Evolutionary conservation across 2,888 invertebrate genomes (phyloP), one percentile per base, ranked within the genome.

Genomic region (Psylliodes chrysocephalus): DNA sequence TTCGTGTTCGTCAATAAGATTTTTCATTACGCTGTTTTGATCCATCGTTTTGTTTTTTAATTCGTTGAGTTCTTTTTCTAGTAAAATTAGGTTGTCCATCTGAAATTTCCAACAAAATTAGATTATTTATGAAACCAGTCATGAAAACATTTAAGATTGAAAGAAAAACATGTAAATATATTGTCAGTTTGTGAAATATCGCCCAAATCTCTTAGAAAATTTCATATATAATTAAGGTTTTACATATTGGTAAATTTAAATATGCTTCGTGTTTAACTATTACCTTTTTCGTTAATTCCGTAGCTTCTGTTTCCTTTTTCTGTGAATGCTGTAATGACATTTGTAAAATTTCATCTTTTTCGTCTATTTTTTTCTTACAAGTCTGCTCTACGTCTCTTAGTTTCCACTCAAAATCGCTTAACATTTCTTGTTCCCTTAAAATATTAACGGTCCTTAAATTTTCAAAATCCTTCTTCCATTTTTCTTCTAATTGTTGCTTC

Each of bases 361-460:
- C 90, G 66, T 86, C 86, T 18, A 88, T 69, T 72, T 86, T 85
- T 69, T 86, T 85, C 71, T 92, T 87, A 60, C 91, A 90, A 6
- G 85, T 83, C 72, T 88, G 88, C 82, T 92, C 91, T 73, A 92
- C 86, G 79, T 92, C 91, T 35, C 93, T 81, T 78, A 92, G 84
- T 83, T 93, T 92, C 92, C 92, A 93, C 83, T 93, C 93, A 82
- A 92, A 93, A 83, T 93, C 93, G 2, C 89, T 89, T 71, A 93
- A 83, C 75, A 93, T 85, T 62, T 89, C 85, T 74, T 92, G 91
- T 52, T 93, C 92, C 52, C 91, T 85, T 54, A 90, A 86, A 55
- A 89, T 87, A 25, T 89, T 90, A 44, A 90, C 87, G 0, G 89
- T 88, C 1, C 90, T 82, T 35, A 90, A 84, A 8, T 87, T 85